These are phyloP conservation scores for Panopea generosa DNA, from an alignment of 2,888 invertebrate genomes.

Conservation along the genomic window DNA sequence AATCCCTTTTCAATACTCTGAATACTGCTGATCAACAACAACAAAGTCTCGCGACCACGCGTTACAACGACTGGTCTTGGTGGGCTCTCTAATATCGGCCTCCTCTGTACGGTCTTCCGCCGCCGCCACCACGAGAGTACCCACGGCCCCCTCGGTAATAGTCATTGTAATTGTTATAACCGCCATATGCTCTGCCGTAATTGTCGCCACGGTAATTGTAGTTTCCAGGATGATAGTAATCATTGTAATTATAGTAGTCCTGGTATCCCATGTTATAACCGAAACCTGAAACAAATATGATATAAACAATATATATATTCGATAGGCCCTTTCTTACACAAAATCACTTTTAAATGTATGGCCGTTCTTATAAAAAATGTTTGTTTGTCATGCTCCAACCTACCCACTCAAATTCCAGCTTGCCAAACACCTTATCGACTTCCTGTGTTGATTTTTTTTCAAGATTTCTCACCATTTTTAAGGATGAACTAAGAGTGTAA, in stretches of 20 bases:
- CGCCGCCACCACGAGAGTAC: slow-evolving; percentile 35
- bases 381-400: too few species aligned
- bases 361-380: too few species aligned
- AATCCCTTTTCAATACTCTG: not conserved
- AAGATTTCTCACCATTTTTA: too few species aligned
- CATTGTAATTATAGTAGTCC: slow-evolving; percentile 7
- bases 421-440: too few species aligned
- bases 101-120: slow-evolving; percentile 46
- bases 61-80: not conserved
- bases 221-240: too few species aligned
- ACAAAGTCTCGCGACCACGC: slow-evolving; percentile 5
- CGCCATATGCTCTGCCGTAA: slow-evolving; percentile 11
- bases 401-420: too few species aligned
- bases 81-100: slow-evolving; percentile 28
- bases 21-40: not conserved
- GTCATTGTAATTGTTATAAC: slow-evolving; percentile 2
- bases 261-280: not conserved
- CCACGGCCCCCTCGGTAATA: slow-evolving; percentile 28
- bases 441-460: too few species aligned
- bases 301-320: slow-evolving; percentile 3
- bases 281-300: not conserved
- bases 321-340: not conserved
- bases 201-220: slow-evolving; percentile 8
- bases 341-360: not conserved
- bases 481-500: too few species aligned